A percentile compares a stretch with the other conserved stretches of the same genome.
Conservation (phyloP, 1,140 invertebrate genomes). For the Zophobas atratus region DNA sequence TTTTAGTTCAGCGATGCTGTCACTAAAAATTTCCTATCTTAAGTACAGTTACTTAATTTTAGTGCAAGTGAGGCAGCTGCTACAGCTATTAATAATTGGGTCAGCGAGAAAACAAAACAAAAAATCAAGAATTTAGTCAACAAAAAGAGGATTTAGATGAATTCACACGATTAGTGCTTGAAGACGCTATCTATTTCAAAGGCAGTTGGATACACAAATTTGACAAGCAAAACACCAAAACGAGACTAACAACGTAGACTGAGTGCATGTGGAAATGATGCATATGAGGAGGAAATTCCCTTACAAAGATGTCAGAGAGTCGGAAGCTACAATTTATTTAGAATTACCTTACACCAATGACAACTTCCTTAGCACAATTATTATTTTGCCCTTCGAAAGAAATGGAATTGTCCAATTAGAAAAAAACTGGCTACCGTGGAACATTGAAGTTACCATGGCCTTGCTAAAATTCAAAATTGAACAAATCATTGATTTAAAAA, state of each 20-base stretch:
- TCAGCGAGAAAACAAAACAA: slow-evolving; percentile 80
- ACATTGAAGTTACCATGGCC: slow-evolving; percentile 59
- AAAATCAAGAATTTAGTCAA: slow-evolving; percentile 80
- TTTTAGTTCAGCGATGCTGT: slow-evolving; percentile 67
- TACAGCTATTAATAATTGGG: slow-evolving; percentile 79
- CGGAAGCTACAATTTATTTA: slow-evolving; percentile 71
- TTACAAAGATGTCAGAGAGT: slow-evolving; percentile 69
- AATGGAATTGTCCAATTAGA: slow-evolving; percentile 68
- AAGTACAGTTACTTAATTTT: slow-evolving; percentile 73
- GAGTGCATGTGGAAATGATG: slow-evolving; percentile 78
- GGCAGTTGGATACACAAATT: slow-evolving; percentile 74
- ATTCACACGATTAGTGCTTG: slow-evolving; percentile 77
- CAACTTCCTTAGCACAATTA: slow-evolving; percentile 73
- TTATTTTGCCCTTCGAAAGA: slow-evolving; percentile 76
- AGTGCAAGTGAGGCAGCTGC: slow-evolving; percentile 64
- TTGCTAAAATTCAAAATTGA: slow-evolving; percentile 84
- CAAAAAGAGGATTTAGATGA: slow-evolving; percentile 69
- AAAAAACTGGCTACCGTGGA: slow-evolving; percentile 59
- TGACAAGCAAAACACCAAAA: slow-evolving; percentile 65
- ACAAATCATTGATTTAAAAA: slow-evolving; percentile 72
- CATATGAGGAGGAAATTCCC: slow-evolving; percentile 70
- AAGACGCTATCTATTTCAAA: slow-evolving; percentile 76
- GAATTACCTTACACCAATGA: slow-evolving; percentile 74
- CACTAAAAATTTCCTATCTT: slow-evolving; percentile 67
- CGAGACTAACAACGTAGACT: slow-evolving; percentile 69